phyloP scores from a whole-genome alignment of 2,113 vertebrate species.

The Melozone crissalis region DNA sequence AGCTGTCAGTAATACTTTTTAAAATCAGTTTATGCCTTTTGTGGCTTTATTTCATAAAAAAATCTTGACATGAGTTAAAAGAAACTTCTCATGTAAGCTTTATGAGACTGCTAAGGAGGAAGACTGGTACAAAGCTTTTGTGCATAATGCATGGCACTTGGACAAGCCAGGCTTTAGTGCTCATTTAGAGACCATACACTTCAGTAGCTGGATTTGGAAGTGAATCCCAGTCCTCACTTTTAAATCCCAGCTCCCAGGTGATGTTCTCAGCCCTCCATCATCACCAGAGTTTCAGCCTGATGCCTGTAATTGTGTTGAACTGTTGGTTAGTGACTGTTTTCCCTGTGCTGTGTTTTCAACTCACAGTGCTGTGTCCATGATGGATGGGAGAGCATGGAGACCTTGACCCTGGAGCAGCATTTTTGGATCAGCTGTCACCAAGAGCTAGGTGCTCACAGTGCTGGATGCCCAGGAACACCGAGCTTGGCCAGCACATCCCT shows the following conservation, averaged over 20 bases:
- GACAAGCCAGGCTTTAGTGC: background rate
- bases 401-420: background rate
- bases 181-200: background rate
- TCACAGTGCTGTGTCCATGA: fast-evolving
- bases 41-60: background rate
- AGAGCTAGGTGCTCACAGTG: fast-evolving
- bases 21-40: background rate
- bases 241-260: background rate
- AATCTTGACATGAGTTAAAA: background rate
- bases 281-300: background rate
- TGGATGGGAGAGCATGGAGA: background rate
- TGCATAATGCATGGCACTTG: background rate
- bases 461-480: fast-evolving
- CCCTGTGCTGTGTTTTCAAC: background rate
- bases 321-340: background rate
- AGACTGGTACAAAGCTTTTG: background rate
- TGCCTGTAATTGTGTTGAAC: background rate
- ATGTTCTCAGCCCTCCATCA: fast-evolving
- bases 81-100: background rate
- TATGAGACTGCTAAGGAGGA: background rate
- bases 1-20: background rate
- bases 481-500: fast-evolving
- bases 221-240: background rate
- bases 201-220: background rate
- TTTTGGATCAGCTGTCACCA: background rate